Evolutionary conservation across 2,888 invertebrate species (phyloP).

Genomic region (Eudasyphora cyanicolor): DNA sequence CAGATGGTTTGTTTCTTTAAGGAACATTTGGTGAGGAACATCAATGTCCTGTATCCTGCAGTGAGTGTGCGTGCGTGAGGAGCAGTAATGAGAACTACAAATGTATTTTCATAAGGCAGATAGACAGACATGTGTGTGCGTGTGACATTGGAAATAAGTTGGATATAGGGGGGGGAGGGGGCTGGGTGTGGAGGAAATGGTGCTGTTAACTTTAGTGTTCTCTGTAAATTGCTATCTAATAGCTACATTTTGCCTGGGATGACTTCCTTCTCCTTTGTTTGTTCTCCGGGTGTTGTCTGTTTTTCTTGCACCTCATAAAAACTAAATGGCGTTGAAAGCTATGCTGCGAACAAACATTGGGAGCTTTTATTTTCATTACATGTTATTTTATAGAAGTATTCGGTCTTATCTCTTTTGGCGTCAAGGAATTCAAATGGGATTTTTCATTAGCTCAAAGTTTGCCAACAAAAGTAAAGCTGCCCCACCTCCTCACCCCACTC

Average conservation of each 20-base stretch:
- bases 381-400: not conserved
- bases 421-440: conserved; percentile 25
- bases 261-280: not conserved
- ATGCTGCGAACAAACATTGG: not conserved
- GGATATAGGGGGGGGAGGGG: not conserved
- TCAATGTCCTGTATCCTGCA: not conserved
- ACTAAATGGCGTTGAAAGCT: conserved; percentile 29
- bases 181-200: not conserved
- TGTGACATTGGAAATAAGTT: not conserved
- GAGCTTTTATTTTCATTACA: not conserved
- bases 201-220: not conserved
- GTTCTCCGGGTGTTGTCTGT: not conserved
- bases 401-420: not conserved
- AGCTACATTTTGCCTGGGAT: conserved; percentile 6
- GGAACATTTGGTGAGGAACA: not conserved
- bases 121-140: not conserved
- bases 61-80: not conserved
- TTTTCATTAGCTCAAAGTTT: conserved; percentile 19
- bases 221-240: conserved; percentile 15
- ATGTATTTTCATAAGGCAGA: not conserved
- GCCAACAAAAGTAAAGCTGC: too few relatives aligned
- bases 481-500: too few relatives aligned
- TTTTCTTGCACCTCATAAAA: conserved; percentile 15
- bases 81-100: not conserved
- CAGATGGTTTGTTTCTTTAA: conserved; percentile 3